Percentiles rank a stretch among this genome's conserved stretches.
Conservation (phyloP, 37 sponge, comb jelly and placozoan species). For the Dysidea cf. avara region DNA sequence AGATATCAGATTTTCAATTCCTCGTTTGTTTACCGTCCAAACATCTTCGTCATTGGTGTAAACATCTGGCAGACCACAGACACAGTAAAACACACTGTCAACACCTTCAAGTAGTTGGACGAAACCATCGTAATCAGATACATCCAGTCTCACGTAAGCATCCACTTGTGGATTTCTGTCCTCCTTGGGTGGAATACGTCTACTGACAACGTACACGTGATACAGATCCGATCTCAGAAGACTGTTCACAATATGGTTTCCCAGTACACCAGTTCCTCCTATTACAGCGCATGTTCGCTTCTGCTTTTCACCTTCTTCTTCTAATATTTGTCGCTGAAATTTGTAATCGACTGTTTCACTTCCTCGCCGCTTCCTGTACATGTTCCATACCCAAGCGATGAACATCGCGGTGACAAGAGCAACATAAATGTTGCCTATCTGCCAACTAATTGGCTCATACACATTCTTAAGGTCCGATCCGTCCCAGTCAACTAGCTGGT, state of each 20-base stretch:
- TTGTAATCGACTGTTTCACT: too few species aligned
- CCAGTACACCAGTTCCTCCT: constrained; percentile 72
- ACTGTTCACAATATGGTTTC: constrained; percentile 61
- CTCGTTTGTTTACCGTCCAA: constrained; percentile 40
- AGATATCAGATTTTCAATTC: constrained; percentile 25
- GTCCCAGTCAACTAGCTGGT: constrained; percentile 64
- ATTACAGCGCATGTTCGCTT: constrained; percentile 69
- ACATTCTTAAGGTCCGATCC: constrained; percentile 47
- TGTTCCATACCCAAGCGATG: too few species aligned
- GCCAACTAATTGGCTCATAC: constrained; percentile 56
- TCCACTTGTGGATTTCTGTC: constrained; percentile 51
- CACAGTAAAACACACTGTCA: constrained; percentile 59
- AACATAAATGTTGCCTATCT: too few species aligned
- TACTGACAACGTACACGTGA: constrained; percentile 65
- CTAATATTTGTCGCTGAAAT: too few species aligned
- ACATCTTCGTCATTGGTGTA: constrained; percentile 37
- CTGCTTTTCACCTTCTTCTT: neutral
- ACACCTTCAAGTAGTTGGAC: constrained; percentile 56
- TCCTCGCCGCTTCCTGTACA: too few species aligned
- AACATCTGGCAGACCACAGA: constrained; percentile 51
- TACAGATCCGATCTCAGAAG: constrained; percentile 36
- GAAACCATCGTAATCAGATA: constrained; percentile 61
- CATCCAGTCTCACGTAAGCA: constrained; percentile 66
- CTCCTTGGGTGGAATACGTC: constrained; percentile 29
- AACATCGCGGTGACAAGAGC: too few species aligned